Conservation (phyloP, 2,113 vertebrate species). For the Calyptommatus sinebrachiatus region DNA sequence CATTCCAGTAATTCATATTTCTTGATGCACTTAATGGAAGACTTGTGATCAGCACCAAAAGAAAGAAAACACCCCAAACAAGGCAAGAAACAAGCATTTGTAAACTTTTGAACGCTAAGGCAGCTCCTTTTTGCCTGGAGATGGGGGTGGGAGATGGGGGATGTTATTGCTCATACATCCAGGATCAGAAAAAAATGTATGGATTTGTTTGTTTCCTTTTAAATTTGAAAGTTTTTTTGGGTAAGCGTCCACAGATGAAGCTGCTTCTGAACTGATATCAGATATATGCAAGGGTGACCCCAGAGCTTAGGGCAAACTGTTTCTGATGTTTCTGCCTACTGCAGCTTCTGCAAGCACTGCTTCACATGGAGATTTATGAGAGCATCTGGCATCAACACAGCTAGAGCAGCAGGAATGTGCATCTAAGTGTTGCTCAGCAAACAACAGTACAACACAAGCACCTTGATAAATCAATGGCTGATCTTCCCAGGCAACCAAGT, state of each 20-base stretch:
- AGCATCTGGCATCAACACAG: constrained; percentile 62
- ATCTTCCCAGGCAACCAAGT: constrained; percentile 54
- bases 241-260: constrained; percentile 38
- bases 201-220: constrained; percentile 54
- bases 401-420: constrained; percentile 17
- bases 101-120: constrained; percentile 53
- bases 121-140: constrained; percentile 31
- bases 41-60: constrained; percentile 41
- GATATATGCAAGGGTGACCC: constrained; percentile 45
- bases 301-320: constrained; percentile 41
- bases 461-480: constrained; percentile 64
- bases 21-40: constrained; percentile 49
- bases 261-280: constrained; percentile 41
- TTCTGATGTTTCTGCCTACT: constrained; percentile 54
- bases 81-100: constrained; percentile 34
- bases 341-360: constrained; percentile 30
- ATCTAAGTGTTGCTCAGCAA: constrained; percentile 42
- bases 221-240: constrained; percentile 59
- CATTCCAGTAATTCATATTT: constrained; percentile 43
- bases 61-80: constrained; percentile 51
- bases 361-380: constrained; percentile 65
- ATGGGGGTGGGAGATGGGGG: constrained; percentile 24
- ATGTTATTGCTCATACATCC: constrained; percentile 59
- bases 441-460: constrained; percentile 34
- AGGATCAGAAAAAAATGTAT: constrained; percentile 58